Conservation (phyloP, 1,140 invertebrate species). For the Plectrocnemia conspersa region DNA sequence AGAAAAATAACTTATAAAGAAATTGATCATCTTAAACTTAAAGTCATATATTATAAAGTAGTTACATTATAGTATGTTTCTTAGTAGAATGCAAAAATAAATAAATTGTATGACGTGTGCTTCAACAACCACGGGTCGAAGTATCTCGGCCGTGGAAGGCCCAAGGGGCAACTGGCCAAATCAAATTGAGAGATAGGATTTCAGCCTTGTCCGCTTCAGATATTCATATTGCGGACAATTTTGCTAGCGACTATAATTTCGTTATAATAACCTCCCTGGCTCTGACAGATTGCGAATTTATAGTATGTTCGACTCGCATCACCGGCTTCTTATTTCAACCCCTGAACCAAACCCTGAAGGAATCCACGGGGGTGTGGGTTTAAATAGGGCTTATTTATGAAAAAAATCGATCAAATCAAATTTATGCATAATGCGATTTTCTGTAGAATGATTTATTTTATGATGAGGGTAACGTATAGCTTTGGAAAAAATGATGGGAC, state of each 20-base stretch:
- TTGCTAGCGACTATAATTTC: conserved; percentile 29
- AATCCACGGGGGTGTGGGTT: too few species aligned
- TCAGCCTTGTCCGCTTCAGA: conserved; percentile 32
- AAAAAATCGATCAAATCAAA: too few species aligned
- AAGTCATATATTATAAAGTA: too few species aligned
- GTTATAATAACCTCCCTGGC: conserved; percentile 27
- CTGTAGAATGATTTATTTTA: too few species aligned
- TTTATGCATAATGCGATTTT: too few species aligned
- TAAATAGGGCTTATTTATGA: too few species aligned
- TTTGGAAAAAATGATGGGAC: too few species aligned
- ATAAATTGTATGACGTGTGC: not conserved
- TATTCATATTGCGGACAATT: conserved; percentile 33
- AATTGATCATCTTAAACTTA: too few species aligned
- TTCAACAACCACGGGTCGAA: not conserved
- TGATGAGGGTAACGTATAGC: too few species aligned
- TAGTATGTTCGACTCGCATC: not conserved
- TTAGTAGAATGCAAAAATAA: too few species aligned
- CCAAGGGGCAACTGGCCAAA: conserved; percentile 24
- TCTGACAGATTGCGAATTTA: conserved; percentile 24
- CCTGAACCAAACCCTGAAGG: too few species aligned
- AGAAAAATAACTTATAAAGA: conserved; percentile 1
- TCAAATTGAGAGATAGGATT: conserved; percentile 37
- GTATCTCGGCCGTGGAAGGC: conserved; percentile 2
- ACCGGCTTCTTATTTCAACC: conserved; percentile 5
- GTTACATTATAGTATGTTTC: too few species aligned